These are phyloP conservation scores for Trachelus tabidus DNA, from an alignment of 2,888 invertebrate species.

Conservation along the genomic window DNA sequence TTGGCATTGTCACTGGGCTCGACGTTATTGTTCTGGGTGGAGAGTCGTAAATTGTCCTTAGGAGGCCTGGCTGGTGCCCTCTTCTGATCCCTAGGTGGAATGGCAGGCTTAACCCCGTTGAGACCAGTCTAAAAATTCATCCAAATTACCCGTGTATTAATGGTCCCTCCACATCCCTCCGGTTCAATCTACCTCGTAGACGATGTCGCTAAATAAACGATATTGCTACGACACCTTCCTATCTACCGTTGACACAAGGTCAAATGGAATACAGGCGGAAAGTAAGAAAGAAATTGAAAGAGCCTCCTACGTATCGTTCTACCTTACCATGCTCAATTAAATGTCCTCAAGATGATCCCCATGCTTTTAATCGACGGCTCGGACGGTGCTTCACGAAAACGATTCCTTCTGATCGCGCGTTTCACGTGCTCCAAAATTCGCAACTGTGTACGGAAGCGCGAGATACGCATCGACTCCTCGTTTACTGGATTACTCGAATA, in stretches of 20 bases:
- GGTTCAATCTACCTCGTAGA: neutral
- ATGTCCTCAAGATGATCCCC: constrained; percentile 20
- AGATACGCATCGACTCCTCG: neutral
- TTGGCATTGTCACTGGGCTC: constrained; percentile 65
- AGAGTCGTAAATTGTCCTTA: constrained; percentile 74
- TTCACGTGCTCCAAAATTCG: neutral
- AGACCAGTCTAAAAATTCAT: constrained; percentile 59
- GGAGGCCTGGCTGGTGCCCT: constrained; percentile 74
- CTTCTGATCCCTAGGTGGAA: constrained; percentile 77
- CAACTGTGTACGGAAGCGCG: neutral
- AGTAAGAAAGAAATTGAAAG: neutral
- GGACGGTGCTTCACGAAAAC: neutral
- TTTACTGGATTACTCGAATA: neutral
- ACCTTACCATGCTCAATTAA: constrained; percentile 33
- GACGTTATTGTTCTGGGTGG: constrained; percentile 67
- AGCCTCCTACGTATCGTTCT: constrained; percentile 10
- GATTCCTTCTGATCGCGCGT: neutral
- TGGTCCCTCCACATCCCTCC: constrained; percentile 16
- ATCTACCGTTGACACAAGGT: neutral
- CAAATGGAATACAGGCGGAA: neutral
- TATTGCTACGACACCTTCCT: neutral
- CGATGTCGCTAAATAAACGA: neutral
- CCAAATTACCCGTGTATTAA: constrained; percentile 36
- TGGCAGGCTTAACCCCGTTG: constrained; percentile 69
- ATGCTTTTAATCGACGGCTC: constrained; percentile 28